These are phyloP conservation scores for Halocynthia aurantium DNA, from an alignment of 23 tunicate genomes.

Conservation along the genomic window DNA sequence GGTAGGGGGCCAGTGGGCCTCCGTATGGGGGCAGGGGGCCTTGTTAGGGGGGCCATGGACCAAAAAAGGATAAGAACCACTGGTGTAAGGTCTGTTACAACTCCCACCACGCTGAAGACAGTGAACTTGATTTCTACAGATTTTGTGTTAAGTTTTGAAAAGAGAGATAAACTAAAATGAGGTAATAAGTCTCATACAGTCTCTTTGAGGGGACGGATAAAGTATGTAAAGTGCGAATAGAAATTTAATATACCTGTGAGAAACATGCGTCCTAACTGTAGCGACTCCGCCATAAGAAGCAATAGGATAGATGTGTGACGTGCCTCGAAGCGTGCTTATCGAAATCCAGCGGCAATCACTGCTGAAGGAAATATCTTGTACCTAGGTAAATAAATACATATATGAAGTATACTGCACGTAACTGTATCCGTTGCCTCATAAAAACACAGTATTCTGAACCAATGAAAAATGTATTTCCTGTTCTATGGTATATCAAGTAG, in stretches of 20 bases:
- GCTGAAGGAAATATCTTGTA: slow-evolving; percentile 75
- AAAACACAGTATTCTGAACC: neutral
- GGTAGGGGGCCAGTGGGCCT: too few relatives aligned
- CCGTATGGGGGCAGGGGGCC: too few relatives aligned
- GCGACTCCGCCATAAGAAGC: slow-evolving; percentile 90
- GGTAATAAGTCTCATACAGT: too few relatives aligned
- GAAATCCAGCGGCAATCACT: slow-evolving; percentile 90
- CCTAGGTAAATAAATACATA: slow-evolving; percentile 27
- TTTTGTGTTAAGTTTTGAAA: too few relatives aligned
- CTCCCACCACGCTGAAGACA: too few relatives aligned
- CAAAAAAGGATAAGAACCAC: too few relatives aligned
- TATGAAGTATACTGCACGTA: neutral
- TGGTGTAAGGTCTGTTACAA: too few relatives aligned
- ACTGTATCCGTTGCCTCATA: neutral
- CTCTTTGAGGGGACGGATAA: too few relatives aligned
- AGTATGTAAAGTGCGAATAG: too few relatives aligned
- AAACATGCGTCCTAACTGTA: slow-evolving; percentile 76
- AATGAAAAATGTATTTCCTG: neutral
- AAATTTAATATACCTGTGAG: slow-evolving; percentile 37
- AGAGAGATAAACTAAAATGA: too few relatives aligned
- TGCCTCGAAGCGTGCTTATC: slow-evolving; percentile 85
- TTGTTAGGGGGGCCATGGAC: too few relatives aligned
- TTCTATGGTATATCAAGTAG: neutral
- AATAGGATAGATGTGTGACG: slow-evolving; percentile 86
- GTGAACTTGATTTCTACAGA: too few relatives aligned